Evolutionary conservation across 2,113 vertebrate species (phyloP).

Genomic region (Trematomus loennbergii): DNA sequence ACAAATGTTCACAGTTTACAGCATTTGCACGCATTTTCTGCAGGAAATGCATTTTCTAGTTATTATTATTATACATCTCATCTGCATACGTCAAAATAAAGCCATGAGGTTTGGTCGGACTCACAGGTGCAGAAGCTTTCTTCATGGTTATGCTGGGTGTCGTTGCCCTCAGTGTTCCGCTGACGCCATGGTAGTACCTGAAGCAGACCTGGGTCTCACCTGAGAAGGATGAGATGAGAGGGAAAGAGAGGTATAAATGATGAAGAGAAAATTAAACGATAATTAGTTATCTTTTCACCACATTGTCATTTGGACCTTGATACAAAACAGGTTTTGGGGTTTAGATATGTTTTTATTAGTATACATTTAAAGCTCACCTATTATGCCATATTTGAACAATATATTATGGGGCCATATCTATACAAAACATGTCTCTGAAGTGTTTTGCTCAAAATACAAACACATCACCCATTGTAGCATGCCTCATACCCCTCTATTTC

Average conservation of each 20-base stretch:
- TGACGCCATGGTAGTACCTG: conserved; percentile 97
- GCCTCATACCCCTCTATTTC: too few relatives aligned
- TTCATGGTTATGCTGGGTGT: conserved; percentile 95
- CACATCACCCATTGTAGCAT: too few relatives aligned
- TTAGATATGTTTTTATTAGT: background rate
- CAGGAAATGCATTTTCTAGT: too few relatives aligned
- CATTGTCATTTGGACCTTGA: too few relatives aligned
- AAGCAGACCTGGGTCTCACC: conserved; percentile 98
- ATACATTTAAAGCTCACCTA: background rate
- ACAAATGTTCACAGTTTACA: too few relatives aligned
- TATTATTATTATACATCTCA: too few relatives aligned
- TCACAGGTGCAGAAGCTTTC: conserved; percentile 89
- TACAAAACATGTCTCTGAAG: too few relatives aligned
- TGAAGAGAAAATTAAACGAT: background rate
- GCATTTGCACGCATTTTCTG: too few relatives aligned
- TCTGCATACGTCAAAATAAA: background rate
- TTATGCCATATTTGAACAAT: too few relatives aligned
- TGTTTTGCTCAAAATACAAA: too few relatives aligned
- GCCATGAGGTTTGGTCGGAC: conserved; percentile 48
- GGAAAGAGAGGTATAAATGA: background rate
- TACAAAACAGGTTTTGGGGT: background rate
- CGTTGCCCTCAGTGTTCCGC: conserved; percentile 92
- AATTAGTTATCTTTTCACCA: background rate
- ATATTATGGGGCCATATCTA: too few relatives aligned
- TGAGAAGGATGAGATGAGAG: conserved; percentile 67